phyloP scores from a whole-genome alignment of 2,113 vertebrate species.

The Ochotona princeps region DNA sequence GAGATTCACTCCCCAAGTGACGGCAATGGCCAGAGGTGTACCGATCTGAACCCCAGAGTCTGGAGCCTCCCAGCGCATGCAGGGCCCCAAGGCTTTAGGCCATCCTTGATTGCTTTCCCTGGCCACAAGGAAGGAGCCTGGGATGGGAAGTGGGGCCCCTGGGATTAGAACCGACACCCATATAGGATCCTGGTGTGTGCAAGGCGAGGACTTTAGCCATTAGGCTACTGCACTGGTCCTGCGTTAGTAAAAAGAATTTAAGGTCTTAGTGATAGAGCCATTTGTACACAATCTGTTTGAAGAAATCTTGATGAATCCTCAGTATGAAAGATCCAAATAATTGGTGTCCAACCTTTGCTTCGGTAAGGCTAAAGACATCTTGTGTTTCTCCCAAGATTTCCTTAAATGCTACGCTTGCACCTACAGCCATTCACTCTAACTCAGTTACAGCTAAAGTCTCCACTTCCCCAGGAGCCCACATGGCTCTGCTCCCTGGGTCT shows the following conservation, averaged over 20 bases:
- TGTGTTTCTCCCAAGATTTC: background rate
- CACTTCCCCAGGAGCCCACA: background rate
- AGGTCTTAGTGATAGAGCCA: background rate
- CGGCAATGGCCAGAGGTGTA: no score
- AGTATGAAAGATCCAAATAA: background rate
- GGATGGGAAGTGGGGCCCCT: no score
- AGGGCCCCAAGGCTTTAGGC: no score
- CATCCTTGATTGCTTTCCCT: no score
- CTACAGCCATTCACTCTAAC: background rate
- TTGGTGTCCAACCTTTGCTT: background rate
- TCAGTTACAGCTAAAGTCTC: background rate
- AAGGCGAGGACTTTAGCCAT: no score
- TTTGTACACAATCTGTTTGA: background rate
- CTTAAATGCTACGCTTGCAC: background rate
- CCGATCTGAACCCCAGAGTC: no score
- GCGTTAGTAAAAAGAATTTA: slow-evolving; percentile 25
- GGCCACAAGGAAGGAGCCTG: no score
- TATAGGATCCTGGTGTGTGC: no score
- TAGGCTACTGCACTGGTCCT: no score
- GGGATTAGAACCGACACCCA: no score
- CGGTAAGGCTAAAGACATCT: background rate
- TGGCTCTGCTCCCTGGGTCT: background rate
- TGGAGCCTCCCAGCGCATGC: no score
- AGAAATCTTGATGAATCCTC: background rate
- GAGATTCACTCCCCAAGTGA: no score